Evolutionary conservation across 2,113 vertebrate species (phyloP).

Genomic region (Hemichromis elongatus): DNA sequence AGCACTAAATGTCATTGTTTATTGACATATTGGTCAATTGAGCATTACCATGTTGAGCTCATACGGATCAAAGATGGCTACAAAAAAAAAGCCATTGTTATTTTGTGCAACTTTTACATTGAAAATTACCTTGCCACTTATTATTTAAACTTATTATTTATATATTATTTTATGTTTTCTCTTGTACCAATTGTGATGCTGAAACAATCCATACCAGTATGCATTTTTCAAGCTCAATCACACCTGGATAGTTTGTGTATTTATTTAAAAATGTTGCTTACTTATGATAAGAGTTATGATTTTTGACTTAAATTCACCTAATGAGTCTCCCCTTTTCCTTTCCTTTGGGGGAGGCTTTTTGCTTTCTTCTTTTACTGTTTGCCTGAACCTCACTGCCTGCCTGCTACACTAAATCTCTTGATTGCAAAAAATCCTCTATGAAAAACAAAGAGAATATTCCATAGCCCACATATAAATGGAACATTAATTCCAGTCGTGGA

Average conservation of each 20-base stretch:
- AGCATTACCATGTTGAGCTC: not conserved
- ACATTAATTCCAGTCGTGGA: not conserved
- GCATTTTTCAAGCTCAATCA: not conserved
- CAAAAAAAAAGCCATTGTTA: not conserved
- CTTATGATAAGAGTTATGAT: not conserved
- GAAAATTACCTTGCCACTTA: not conserved
- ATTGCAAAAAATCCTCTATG: not conserved
- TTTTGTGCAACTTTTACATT: not conserved
- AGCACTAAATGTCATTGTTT: not conserved
- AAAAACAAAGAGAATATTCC: not conserved
- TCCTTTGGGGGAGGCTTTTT: not conserved
- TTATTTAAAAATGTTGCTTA: not conserved
- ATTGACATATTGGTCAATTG: not conserved
- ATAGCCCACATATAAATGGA: not conserved
- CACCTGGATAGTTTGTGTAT: not conserved
- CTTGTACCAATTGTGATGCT: not conserved
- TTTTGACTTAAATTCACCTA: not conserved
- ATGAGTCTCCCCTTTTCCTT: not conserved
- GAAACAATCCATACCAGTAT: not conserved
- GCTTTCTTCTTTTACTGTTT: not conserved
- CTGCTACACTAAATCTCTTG: not conserved
- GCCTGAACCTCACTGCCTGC: not conserved
- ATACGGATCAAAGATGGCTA: not conserved
- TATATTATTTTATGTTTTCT: not conserved
- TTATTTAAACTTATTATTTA: not conserved